Base-by-base conservation (phyloP, 2,888 invertebrate species). In the Agapostemon virescens region DNA sequence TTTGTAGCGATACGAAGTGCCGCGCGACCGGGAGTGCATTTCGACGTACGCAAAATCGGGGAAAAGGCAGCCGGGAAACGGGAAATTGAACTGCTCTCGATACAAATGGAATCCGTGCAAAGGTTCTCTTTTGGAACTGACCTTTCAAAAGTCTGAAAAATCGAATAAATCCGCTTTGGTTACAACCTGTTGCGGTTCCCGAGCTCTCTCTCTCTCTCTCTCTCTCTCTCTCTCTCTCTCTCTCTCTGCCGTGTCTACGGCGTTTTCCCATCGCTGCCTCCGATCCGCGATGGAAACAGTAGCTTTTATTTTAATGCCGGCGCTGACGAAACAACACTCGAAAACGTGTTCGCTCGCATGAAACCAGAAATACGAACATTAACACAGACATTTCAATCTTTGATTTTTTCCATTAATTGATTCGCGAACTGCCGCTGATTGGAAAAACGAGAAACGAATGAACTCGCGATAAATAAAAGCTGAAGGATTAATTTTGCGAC, bases 141-240 rank as follows among this genome's bases (percentile, higher is more conserved):
- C 69, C 66, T 55, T 70, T 45, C 55, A 49, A 49, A 79, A 79
- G 55, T 79, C 40, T 58, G 52, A 64, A 63, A 77, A 49, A n/a
- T 52, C 26, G 64, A 36, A 63, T 42, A 58, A 79, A 79, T 58
- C 69, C 49, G 40, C 33, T 52, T 66, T 33, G 45, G 79, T 45
- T 79, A 49, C 70, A 79, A 79, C 79, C 79, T 79, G 79, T 79
- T 79, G 79, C 79, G 45, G 67, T 68, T 55, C 68, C 20, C 45
- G 9, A 23, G 23, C 33, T 52, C n/a, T 13, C 40, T 40, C 13
- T n/a, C n/a, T n/a, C n/a, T n/a, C n/a, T n/a, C n/a, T n/a, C n/a
- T n/a, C n/a, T n/a, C n/a, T n/a, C n/a, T n/a, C n/a, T n/a, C n/a
- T n/a, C n/a, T n/a, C n/a, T n/a, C n/a, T n/a, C n/a, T n/a, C n/a